Evolutionary conservation across 2,113 vertebrate species (phyloP).

Genomic region (Ammodytes dubius): DNA sequence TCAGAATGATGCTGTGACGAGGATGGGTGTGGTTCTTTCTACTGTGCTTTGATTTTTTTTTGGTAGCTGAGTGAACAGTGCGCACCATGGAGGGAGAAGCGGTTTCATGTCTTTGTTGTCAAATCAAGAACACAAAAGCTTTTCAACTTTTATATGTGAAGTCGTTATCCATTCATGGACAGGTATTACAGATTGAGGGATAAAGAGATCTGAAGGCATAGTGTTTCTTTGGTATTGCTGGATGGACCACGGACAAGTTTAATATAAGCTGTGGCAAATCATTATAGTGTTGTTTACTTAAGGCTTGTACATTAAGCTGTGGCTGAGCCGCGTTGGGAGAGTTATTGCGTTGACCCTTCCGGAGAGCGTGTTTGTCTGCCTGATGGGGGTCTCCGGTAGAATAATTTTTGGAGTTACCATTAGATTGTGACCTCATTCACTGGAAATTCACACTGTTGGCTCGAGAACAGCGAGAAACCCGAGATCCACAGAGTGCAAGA

Average conservation of each 20-base stretch:
- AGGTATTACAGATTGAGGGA: slow-evolving; percentile 8
- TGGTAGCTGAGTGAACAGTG: neutral
- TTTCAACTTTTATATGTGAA: neutral
- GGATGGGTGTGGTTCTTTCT: neutral
- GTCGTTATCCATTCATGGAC: neutral
- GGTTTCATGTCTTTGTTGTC: no score
- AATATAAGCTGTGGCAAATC: slow-evolving; percentile 10
- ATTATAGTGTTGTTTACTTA: slow-evolving; percentile 51
- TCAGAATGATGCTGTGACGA: neutral
- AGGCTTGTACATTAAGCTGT: slow-evolving; percentile 16
- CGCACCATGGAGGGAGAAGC: no score
- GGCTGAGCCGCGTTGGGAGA: neutral
- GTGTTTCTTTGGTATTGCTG: slow-evolving; percentile 15
- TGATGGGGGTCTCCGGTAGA: slow-evolving; percentile 63
- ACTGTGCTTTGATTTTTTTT: neutral
- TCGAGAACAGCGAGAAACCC: slow-evolving; percentile 78
- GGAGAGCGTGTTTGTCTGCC: slow-evolving; percentile 56
- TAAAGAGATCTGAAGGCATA: slow-evolving; percentile 28
- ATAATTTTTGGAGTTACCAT: slow-evolving; percentile 63
- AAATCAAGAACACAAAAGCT: neutral
- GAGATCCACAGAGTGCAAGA: slow-evolving; percentile 72
- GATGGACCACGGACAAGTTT: slow-evolving; percentile 30
- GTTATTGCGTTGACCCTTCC: slow-evolving; percentile 22
- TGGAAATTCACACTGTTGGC: slow-evolving; percentile 80
- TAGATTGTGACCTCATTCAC: slow-evolving; percentile 83